Percentiles rank a stretch among this genome's conserved stretches.
Evolutionary conservation across 2,113 vertebrate species (phyloP).

Genomic region (Chascanopsetta lugubris): DNA sequence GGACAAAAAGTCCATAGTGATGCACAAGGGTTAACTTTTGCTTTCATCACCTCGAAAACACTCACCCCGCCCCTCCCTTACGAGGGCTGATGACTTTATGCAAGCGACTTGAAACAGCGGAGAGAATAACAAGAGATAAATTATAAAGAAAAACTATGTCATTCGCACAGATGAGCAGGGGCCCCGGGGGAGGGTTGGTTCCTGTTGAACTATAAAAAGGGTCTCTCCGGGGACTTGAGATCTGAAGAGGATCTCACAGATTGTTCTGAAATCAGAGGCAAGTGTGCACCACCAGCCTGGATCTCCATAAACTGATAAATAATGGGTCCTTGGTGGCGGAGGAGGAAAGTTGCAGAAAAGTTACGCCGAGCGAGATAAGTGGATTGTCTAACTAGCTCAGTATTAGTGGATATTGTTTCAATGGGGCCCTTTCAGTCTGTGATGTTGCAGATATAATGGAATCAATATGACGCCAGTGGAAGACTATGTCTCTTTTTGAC

Average conservation of each 20-base stretch:
- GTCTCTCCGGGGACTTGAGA: conserved; percentile 71
- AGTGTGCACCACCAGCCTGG: conserved; percentile 60
- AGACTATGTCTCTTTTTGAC: too few relatives aligned
- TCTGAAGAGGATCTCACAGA: conserved; percentile 73
- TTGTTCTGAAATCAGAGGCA: conserved; percentile 68
- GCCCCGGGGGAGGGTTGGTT: conserved; percentile 74
- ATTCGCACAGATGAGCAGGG: conserved; percentile 67
- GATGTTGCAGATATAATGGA: too few relatives aligned
- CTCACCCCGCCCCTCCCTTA: background rate
- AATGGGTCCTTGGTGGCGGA: conserved; percentile 47
- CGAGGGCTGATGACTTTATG: conserved; percentile 54
- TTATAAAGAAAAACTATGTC: conserved; percentile 73
- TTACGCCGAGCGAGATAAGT: conserved; percentile 28
- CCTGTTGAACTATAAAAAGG: conserved; percentile 78
- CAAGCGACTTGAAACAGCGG: conserved; percentile 44
- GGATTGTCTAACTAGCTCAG: too few relatives aligned
- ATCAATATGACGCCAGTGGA: too few relatives aligned
- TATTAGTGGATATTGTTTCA: background rate
- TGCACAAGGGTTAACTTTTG: too few relatives aligned
- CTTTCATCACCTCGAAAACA: conserved; percentile 2
- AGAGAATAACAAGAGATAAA: conserved; percentile 62
- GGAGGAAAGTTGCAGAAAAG: conserved; percentile 59
- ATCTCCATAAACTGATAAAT: conserved; percentile 70
- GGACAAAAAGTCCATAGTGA: too few relatives aligned
- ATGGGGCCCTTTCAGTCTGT: too few relatives aligned